These are phyloP conservation scores for Harpegnathos saltator DNA, from an alignment of 1,140 invertebrate species.

Conservation along the genomic window DNA sequence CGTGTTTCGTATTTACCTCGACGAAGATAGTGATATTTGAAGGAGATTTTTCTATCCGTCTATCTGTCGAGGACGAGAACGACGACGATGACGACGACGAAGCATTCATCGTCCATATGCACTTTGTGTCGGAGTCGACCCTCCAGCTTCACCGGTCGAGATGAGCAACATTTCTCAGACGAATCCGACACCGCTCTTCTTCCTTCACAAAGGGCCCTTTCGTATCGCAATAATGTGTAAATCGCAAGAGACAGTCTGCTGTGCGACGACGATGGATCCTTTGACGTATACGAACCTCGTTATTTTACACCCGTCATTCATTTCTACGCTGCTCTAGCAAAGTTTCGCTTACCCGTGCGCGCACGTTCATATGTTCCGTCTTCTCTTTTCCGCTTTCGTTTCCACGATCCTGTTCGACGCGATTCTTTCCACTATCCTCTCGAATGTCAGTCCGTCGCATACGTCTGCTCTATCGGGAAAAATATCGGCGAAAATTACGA, in stretches of 20 bases:
- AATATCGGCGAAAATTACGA: background rate
- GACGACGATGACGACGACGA: constrained; percentile 14
- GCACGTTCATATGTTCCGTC: background rate
- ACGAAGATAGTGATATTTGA: constrained; percentile 30
- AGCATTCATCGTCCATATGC: constrained; percentile 33
- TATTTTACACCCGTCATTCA: constrained; percentile 33
- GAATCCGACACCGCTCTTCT: constrained; percentile 1
- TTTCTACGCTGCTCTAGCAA: constrained; percentile 26
- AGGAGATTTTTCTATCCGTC: background rate
- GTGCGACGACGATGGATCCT: constrained; percentile 18
- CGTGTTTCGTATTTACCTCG: background rate
- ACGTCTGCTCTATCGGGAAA: background rate
- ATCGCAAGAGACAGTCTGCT: constrained; percentile 37
- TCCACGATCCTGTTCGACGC: background rate
- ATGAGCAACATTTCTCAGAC: constrained; percentile 33
- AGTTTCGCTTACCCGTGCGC: background rate
- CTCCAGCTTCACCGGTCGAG: constrained; percentile 2
- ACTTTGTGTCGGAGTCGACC: constrained; percentile 16
- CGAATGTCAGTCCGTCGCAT: background rate
- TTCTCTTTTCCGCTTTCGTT: background rate
- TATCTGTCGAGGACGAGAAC: background rate
- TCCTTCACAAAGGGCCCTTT: constrained; percentile 12
- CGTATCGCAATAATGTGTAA: constrained; percentile 51
- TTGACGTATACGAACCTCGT: constrained; percentile 36
- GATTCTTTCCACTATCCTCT: background rate